Conservation (phyloP, 92 coral and sea anemone genomes). For the Galaxea fascicularis region DNA sequence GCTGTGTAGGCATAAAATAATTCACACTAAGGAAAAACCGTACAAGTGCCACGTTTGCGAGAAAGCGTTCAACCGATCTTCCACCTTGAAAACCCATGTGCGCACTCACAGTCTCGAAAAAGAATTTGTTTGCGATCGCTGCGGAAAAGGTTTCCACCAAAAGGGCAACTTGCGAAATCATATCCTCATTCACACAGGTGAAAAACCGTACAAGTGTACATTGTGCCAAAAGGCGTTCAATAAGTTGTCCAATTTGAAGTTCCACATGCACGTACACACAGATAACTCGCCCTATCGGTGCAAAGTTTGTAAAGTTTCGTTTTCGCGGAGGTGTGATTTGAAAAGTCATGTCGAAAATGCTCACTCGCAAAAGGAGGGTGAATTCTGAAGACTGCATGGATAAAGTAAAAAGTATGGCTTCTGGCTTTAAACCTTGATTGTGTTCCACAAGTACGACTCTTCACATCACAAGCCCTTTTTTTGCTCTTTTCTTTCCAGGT, state of each 20-base stretch:
- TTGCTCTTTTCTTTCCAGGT: neutral
- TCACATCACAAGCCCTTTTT: neutral
- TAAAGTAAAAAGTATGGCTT: too few relatives aligned
- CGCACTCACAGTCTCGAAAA: conserved; percentile 86
- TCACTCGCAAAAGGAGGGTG: conserved; percentile 42
- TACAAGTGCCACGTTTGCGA: conserved; percentile 86
- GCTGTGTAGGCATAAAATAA: conserved; percentile 89
- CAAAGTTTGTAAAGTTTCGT: conserved; percentile 79
- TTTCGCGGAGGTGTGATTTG: conserved; percentile 86
- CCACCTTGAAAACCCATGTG: conserved; percentile 86
- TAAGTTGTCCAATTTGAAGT: conserved; percentile 87
- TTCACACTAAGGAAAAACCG: conserved; percentile 87
- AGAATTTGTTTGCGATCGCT: conserved; percentile 81
- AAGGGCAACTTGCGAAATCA: conserved; percentile 92
- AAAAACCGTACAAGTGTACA: conserved; percentile 83
- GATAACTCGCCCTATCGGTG: conserved; percentile 89
- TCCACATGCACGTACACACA: conserved; percentile 89
- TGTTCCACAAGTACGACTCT: neutral
- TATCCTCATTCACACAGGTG: conserved; percentile 87
- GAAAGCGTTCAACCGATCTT: conserved; percentile 90
- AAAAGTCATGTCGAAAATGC: conserved; percentile 73
- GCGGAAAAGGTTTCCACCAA: conserved; percentile 93
- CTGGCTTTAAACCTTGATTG: too few relatives aligned
- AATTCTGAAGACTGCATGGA: neutral
- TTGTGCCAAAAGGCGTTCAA: conserved; percentile 90